These are phyloP conservation scores for Ispidina lecontei DNA, from an alignment of 2,797 vertebrate genomes.

Conservation along the genomic window DNA sequence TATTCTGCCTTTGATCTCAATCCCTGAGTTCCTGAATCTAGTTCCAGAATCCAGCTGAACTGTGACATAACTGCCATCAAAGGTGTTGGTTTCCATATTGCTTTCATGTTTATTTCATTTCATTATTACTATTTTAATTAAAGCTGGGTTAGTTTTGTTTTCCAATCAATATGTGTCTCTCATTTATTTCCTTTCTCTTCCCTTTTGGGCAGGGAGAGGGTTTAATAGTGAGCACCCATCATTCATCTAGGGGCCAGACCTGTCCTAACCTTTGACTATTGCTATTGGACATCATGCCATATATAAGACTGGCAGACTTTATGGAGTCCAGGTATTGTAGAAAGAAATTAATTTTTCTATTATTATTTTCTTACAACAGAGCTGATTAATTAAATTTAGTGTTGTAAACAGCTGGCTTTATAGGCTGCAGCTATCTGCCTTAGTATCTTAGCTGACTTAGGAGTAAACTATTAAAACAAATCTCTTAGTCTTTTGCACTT, in stretches of 20 bases:
- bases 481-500: background rate
- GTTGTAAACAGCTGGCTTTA: background rate
- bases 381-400: background rate
- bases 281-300: background rate
- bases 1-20: no score
- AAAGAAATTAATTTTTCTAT: background rate
- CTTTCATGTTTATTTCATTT: no score
- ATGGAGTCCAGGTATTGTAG: background rate
- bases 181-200: no score
- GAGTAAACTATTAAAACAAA: background rate
- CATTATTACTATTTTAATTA: no score
- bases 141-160: no score
- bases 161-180: no score
- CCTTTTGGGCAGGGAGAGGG: no score
- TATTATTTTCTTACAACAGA: background rate
- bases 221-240: background rate
- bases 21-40: no score
- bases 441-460: background rate
- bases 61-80: no score
- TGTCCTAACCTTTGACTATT: background rate
- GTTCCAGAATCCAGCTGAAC: no score
- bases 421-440: background rate
- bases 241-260: no score
- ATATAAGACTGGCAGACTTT: background rate
- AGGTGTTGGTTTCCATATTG: no score